A percentile compares a stretch with the other conserved stretches of the same genome.
These are phyloP conservation scores for Agrilus mali DNA, from an alignment of 2,888 invertebrate genomes.

Conservation along the genomic window DNA sequence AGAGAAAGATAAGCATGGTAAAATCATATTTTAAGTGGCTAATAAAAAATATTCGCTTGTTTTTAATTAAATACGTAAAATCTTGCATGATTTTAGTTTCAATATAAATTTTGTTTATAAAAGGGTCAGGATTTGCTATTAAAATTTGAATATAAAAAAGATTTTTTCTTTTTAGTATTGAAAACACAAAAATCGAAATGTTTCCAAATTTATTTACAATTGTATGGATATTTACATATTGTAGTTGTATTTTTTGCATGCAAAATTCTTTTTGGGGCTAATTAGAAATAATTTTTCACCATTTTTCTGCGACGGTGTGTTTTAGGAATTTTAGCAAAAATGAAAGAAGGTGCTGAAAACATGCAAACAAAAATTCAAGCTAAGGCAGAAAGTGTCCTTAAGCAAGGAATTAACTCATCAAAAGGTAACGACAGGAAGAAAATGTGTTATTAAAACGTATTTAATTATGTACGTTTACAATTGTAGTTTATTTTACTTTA, in stretches of 20 bases:
- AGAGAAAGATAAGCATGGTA: conserved; percentile 87
- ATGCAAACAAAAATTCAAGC: conserved; percentile 89
- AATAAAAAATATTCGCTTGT: no score
- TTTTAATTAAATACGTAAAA: no score
- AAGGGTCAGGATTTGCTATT: no score
- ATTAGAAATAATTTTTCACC: background rate
- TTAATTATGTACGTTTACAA: conserved; percentile 38
- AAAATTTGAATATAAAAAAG: no score
- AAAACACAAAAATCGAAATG: no score
- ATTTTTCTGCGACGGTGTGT: conserved; percentile 12
- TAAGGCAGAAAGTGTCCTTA: conserved; percentile 75
- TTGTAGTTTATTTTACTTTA: conserved; percentile 28
- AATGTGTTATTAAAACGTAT: conserved; percentile 38
- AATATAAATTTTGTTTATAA: no score
- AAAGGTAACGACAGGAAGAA: conserved; percentile 46
- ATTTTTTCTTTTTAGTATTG: no score
- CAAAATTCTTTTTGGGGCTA: no score
- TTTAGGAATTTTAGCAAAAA: conserved; percentile 80
- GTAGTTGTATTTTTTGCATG: no score
- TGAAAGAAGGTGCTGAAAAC: conserved; percentile 93
- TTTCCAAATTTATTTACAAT: no score
- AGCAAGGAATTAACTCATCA: conserved; percentile 44
- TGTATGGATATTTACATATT: no score
- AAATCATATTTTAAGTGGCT: conserved; percentile 5
- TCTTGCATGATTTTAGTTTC: no score